These are phyloP conservation scores for Endomychus coccineus DNA, from an alignment of 2,888 invertebrate species.

Conservation along the genomic window DNA sequence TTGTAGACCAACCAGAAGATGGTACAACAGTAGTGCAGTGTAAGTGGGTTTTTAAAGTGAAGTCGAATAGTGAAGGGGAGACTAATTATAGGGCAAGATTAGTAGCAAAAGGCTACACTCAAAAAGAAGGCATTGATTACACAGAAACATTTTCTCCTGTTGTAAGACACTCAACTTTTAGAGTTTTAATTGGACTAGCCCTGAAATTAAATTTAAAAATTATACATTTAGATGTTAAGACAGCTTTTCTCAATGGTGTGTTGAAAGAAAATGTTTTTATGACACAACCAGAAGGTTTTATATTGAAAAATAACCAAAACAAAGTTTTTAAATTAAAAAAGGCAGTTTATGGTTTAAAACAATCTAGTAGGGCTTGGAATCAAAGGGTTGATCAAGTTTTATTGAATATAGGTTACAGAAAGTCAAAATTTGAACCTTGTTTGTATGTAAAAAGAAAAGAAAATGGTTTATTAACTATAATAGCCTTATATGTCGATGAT, in stretches of 20 bases:
- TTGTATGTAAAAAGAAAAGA: conserved; percentile 9
- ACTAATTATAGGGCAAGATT: conserved; percentile 11
- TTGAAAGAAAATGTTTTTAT: conserved; percentile 15
- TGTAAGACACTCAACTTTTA: conserved; percentile 13
- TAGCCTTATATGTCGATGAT: conserved; percentile 16
- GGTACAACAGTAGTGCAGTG: conserved; percentile 10
- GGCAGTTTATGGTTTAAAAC: conserved; percentile 14
- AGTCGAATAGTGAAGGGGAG: conserved; percentile 7
- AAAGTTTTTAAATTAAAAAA: conserved; percentile 11
- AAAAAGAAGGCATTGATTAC: conserved; percentile 8
- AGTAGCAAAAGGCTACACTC: conserved; percentile 14
- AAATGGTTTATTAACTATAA: conserved; percentile 6
- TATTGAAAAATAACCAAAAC: conserved; percentile 5
- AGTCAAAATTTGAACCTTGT: conserved; percentile 12
- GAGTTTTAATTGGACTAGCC: conserved; percentile 12
- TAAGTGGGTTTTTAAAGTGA: conserved; percentile 13
- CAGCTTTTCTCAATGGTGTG: conserved; percentile 15
- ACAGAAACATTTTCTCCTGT: conserved; percentile 10
- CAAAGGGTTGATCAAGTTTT: conserved; percentile 7
- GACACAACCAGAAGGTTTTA: conserved; percentile 11
- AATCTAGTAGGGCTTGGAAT: conserved; percentile 11
- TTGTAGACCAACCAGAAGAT: conserved; percentile 14
- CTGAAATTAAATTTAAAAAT: conserved; percentile 11
- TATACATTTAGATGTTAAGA: conserved; percentile 16
- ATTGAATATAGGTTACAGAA: conserved; percentile 4